Evolutionary conservation across 2,888 invertebrate species (phyloP), one percentile per base, ranked within the genome.

Genomic region (Drosophila lacicola): DNA sequence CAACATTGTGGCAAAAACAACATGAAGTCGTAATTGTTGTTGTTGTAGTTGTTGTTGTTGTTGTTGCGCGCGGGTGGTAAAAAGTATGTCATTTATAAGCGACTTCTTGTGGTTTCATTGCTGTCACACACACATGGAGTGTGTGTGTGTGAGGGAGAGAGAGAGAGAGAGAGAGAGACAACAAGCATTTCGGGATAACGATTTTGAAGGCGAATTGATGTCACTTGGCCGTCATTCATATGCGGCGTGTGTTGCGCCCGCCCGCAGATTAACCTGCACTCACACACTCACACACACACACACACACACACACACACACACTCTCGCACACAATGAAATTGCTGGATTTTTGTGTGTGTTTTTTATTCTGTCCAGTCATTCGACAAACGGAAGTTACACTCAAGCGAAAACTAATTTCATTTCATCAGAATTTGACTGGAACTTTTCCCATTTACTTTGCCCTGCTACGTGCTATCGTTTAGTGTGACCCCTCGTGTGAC

Each of bases 351-450:
- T 19, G 29, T 29, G 29, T 29, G 53, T 53, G 55, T 45, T 51
- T 58, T 51, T 39, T 81, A 74, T 81, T 71, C 54, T 58, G 79
- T 66, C 76, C 68, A 75, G 63, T 82, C 78, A 74, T 73, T 79
- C 74, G 68, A 76, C 70, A 73, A 79, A 75, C 80, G 80, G 80
- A 80, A 82, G 79, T 74, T 79, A 79, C 69, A 80, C 69, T 81
- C 80, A 80, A 80, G 80, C 80, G 80, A 80, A 81, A 82, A 81
- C 80, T 81, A 81, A 81, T 81, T 81, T 81, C 82, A 82, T 81
- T 82, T 81, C 80, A 81, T 82, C 80, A 80, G 70, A 82, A 82
- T 82, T 81, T 80, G 82, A 82, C 80, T 81, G 65, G 77, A 81
- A 82, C 77, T 79, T 82, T 81, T 82, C 69, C 82, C 82, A 80